phyloP scores from a whole-genome alignment of 2,888 invertebrate genomes.

The Scaptomyza flava region DNA sequence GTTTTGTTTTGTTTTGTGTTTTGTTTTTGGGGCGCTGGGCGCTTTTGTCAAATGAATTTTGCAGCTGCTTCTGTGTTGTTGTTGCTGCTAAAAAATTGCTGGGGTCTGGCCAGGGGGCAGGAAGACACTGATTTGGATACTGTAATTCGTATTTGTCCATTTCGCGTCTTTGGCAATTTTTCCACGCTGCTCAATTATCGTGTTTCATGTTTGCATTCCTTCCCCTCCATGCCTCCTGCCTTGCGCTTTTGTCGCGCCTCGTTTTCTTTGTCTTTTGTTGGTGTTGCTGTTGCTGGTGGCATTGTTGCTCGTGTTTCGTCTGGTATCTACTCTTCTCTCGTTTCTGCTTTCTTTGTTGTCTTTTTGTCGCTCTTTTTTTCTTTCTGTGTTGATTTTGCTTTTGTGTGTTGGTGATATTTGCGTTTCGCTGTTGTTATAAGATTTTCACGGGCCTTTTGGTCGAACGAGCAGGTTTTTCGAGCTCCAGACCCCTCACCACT shows the following conservation, averaged over 20 bases:
- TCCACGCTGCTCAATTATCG: constrained; percentile 80
- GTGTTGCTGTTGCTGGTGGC: constrained; percentile 4
- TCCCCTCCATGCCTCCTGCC: not conserved
- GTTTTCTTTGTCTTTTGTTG: constrained; percentile 24
- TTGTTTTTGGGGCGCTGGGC: constrained; percentile 45
- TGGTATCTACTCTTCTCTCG: no score
- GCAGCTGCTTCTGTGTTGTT: constrained; percentile 75
- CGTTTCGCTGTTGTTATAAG: no score
- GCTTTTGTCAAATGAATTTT: constrained; percentile 79
- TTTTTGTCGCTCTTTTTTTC: no score
- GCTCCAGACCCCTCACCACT: no score
- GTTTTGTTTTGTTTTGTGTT: constrained; percentile 34
- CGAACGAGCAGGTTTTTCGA: no score
- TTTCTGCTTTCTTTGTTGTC: no score
- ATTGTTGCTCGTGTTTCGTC: no score
- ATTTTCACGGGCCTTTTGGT: no score
- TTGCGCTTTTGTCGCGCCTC: constrained; percentile 58
- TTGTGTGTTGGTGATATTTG: no score
- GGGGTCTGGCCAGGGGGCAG: constrained; percentile 45
- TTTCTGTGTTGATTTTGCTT: no score
- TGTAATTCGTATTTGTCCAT: constrained; percentile 81
- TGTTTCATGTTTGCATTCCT: constrained; percentile 76
- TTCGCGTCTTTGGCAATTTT: constrained; percentile 79
- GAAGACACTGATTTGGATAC: constrained; percentile 80
- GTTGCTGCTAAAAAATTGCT: constrained; percentile 57